Conservation (phyloP, 2,797 vertebrate species). For the Pteronotus mesoamericanus region DNA sequence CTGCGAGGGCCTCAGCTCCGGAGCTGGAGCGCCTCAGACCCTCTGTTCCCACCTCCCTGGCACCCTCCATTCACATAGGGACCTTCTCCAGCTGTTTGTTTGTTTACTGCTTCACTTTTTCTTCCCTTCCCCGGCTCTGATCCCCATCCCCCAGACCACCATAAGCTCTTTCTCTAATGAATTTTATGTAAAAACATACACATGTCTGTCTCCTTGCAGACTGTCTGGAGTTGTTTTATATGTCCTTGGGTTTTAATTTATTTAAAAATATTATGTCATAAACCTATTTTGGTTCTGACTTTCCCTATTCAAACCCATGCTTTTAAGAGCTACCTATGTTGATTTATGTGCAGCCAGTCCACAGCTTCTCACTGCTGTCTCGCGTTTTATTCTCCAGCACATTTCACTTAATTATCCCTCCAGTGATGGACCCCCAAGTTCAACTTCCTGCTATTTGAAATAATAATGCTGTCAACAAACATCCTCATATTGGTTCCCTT, state of each 20-base stretch:
- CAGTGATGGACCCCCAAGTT: constrained; percentile 14
- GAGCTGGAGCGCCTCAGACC: not conserved
- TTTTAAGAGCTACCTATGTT: not conserved
- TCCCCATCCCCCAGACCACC: not conserved
- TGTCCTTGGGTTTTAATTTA: constrained; percentile 49
- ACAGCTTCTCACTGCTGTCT: not conserved
- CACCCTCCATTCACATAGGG: not conserved
- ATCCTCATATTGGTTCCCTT: constrained; percentile 28
- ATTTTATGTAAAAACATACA: not conserved
- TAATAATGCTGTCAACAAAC: constrained; percentile 49
- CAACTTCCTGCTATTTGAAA: constrained; percentile 50
- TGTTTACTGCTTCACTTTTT: not conserved
- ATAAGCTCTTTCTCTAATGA: not conserved
- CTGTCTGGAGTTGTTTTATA: not conserved
- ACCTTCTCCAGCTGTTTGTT: not conserved
- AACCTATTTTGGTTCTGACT: constrained; percentile 32
- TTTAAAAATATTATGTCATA: constrained; percentile 5
- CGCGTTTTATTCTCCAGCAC: constrained; percentile 42
- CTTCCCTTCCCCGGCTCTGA: not conserved
- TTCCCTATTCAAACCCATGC: constrained; percentile 10
- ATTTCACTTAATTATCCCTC: constrained; percentile 53
- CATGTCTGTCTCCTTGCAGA: constrained; percentile 25
- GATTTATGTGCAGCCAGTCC: constrained; percentile 20
- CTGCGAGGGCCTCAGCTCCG: fast-evolving
- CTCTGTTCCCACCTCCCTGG: not conserved